Base-by-base conservation (phyloP, 2,888 invertebrate species). In the Drosophila rubida region DNA sequence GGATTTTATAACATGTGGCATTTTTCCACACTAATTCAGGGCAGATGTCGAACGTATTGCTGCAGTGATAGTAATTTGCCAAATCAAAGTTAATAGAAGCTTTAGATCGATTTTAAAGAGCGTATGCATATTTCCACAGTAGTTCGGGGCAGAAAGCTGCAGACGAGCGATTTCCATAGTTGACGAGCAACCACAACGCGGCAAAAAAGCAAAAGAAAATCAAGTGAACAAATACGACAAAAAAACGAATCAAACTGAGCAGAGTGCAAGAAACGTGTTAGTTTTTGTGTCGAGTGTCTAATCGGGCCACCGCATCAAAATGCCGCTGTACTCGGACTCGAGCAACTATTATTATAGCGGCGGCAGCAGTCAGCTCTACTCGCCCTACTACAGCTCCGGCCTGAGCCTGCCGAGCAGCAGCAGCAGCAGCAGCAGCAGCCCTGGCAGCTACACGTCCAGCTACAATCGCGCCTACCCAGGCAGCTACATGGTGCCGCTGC, bases 271-370 rank as follows among this genome's bases (percentile, higher is more conserved):
- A 71, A 14, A 16, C 8, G 19, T 19, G 19, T 19, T 19, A 19
- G 3, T 16, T 14, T 60, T 60, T 64, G 60, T 65, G 39, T 49
- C 39, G 49, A 64, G 65, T 78, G 71, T 35, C 6, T 13, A 50
- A 7, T 11, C n/a, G n/a, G n/a, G 2, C 25, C 0, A 35, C 13
- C 3, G n/a, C 32, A 2, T 9, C 22, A 75, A 71, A 27, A 95
- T 95, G 95, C 95, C 95, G 82, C 93, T 95, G 69, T 95, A 94
- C 91, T 94, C 94, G 77, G 95, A 95, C 88, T 93, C 94, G 13
- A 71, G 83, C 70, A 94, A 94, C 78, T 93, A 94, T 88, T 91
- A 89, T 57, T 94, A 90, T 67, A 94, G 88, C 90, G 90, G 90
- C 46, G 71, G 88, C 88, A 90, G 91, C 93, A 92, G 92, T 92